These are phyloP conservation scores for Cephus nigrinus DNA, from an alignment of 2,888 invertebrate genomes.

Conservation along the genomic window DNA sequence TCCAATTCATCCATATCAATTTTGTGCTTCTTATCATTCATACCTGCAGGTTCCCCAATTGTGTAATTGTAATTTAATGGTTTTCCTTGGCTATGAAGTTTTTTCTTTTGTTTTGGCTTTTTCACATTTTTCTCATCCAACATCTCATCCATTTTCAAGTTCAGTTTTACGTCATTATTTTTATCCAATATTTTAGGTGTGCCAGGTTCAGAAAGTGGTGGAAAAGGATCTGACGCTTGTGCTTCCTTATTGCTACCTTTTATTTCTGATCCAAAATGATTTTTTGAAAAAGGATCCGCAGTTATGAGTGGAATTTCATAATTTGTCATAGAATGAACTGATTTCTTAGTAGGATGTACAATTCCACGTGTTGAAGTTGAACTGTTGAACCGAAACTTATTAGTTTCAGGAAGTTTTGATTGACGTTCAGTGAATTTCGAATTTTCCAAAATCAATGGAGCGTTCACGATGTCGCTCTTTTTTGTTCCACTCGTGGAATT, in stretches of 20 bases:
- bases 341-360: neutral
- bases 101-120: too few species aligned
- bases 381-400: neutral
- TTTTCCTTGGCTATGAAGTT: too few species aligned
- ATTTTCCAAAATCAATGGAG: neutral
- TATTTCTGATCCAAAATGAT: neutral
- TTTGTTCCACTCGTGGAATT: neutral
- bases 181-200: constrained; percentile 4
- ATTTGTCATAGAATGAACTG: neutral
- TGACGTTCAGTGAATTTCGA: neutral
- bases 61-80: too few species aligned
- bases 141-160: constrained; percentile 11
- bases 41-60: too few species aligned
- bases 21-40: neutral
- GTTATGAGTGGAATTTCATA: neutral
- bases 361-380: neutral
- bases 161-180: constrained; percentile 2
- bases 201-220: neutral
- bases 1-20: neutral
- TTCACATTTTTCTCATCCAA: constrained; percentile 10
- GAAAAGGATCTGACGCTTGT: neutral
- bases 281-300: neutral
- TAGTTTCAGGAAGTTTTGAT: neutral
- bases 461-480: neutral
- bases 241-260: neutral